These are phyloP conservation scores for Pedetes capensis DNA, from an alignment of 2,113 vertebrate genomes.

Conservation along the genomic window DNA sequence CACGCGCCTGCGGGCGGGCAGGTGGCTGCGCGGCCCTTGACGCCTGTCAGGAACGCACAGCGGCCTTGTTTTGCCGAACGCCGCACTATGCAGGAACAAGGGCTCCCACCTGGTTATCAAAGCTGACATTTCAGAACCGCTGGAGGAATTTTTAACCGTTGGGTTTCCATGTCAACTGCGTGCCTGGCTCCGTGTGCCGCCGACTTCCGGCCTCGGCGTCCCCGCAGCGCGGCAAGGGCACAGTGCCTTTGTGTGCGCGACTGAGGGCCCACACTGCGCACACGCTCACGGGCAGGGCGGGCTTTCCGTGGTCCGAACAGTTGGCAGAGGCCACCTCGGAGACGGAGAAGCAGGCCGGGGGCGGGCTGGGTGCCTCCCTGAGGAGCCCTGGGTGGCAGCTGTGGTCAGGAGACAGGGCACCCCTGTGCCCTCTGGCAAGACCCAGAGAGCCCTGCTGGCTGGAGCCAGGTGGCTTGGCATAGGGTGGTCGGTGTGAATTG, in stretches of 20 bases:
- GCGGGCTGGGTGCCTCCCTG: background rate
- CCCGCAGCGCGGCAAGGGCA: background rate
- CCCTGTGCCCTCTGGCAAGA: background rate
- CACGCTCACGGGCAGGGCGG: accelerated
- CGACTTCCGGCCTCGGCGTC: slow-evolving; percentile 25
- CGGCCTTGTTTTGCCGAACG: slow-evolving; percentile 50
- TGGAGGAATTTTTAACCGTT: slow-evolving; percentile 63
- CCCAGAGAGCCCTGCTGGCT: background rate
- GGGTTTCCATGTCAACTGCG: slow-evolving; percentile 68
- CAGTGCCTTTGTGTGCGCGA: slow-evolving; percentile 29
- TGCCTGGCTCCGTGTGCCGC: slow-evolving; percentile 8
- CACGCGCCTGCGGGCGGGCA: background rate
- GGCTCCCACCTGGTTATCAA: slow-evolving; percentile 69
- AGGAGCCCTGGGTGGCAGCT: accelerated
- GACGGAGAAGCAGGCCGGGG: background rate
- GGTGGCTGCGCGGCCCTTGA: slow-evolving; percentile 21
- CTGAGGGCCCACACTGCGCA: accelerated
- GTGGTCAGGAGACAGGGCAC: background rate
- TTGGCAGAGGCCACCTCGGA: background rate
- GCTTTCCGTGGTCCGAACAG: accelerated
- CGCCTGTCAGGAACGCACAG: slow-evolving; percentile 48
- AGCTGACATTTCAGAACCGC: slow-evolving; percentile 56
- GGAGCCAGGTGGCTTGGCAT: background rate
- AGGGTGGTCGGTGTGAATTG: accelerated
- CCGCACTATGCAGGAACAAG: slow-evolving; percentile 33